Evolutionary conservation across 2,888 invertebrate species (phyloP).

Genomic region (Frankliniella intonsa): DNA sequence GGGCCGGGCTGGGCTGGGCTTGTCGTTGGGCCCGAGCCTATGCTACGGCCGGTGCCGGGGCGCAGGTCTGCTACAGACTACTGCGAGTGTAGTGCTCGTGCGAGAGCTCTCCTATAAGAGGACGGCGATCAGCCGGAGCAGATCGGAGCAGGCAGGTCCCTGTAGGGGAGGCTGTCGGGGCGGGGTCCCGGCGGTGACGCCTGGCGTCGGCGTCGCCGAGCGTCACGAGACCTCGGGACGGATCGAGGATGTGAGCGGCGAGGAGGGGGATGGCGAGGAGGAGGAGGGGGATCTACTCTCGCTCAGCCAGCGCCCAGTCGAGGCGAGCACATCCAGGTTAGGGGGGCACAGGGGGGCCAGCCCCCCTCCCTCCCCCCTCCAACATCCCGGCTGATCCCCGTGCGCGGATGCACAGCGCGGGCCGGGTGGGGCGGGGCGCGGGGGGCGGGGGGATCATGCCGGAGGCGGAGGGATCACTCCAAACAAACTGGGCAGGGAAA

Average conservation of each 20-base stretch:
- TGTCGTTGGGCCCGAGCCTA: not conserved
- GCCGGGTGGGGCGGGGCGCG: not conserved
- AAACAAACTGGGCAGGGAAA: too few relatives aligned
- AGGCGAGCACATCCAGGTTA: conserved; percentile 2
- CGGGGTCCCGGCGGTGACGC: not conserved
- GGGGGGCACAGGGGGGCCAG: not conserved
- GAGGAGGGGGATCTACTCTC: not conserved
- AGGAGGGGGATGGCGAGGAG: not conserved
- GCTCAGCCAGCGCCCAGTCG: conserved; percentile 12
- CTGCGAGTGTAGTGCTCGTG: too few relatives aligned
- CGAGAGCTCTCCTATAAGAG: too few relatives aligned
- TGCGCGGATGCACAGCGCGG: not conserved
- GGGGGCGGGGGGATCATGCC: not conserved
- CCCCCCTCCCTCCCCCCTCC: not conserved
- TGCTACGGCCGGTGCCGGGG: too few relatives aligned
- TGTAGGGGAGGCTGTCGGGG: not conserved
- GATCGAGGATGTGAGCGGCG: not conserved
- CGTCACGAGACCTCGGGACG: not conserved
- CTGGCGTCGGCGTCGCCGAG: not conserved
- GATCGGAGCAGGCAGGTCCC: too few relatives aligned
- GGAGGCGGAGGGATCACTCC: not conserved
- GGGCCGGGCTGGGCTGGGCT: not conserved
- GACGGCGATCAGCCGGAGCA: too few relatives aligned
- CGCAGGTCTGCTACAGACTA: too few relatives aligned
- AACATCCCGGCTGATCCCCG: not conserved